These are phyloP conservation scores for Montifringilla adamsi DNA, from an alignment of 2,113 vertebrate species.

Conservation along the genomic window DNA sequence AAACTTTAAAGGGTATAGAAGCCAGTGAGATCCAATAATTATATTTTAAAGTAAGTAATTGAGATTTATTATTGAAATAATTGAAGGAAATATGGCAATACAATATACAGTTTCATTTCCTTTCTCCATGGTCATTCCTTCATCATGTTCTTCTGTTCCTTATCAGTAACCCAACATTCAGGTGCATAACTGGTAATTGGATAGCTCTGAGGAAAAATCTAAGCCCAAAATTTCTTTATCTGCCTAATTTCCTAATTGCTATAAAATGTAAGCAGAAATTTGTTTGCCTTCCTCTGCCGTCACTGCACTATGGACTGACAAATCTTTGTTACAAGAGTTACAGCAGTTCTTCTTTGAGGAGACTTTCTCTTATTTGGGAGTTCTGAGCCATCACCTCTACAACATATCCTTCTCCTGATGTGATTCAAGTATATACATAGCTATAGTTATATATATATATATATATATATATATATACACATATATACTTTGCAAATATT, in stretches of 20 bases:
- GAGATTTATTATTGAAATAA: background rate
- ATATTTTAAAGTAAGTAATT: background rate
- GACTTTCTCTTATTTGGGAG: background rate
- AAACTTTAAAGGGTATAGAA: background rate
- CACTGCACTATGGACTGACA: background rate
- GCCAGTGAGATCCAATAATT: background rate
- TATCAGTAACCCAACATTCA: background rate
- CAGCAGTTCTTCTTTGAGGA: background rate
- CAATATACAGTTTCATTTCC: background rate
- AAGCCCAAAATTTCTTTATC: background rate
- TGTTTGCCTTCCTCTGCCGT: background rate
- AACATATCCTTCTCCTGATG: background rate
- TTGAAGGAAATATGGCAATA: background rate
- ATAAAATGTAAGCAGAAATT: background rate
- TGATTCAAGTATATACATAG: background rate
- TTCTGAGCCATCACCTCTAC: background rate
- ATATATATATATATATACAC: background rate
- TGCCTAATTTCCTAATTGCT: background rate
- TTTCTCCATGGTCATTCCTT: background rate
- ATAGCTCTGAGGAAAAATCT: background rate
- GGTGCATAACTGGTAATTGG: background rate
- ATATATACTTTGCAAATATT: background rate
- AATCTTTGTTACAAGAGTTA: background rate
- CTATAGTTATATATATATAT: background rate
- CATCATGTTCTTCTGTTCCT: background rate